Evolutionary conservation across 2,888 invertebrate species (phyloP), one percentile per base, ranked within the genome.

Genomic region (Ennomos erosarius): DNA sequence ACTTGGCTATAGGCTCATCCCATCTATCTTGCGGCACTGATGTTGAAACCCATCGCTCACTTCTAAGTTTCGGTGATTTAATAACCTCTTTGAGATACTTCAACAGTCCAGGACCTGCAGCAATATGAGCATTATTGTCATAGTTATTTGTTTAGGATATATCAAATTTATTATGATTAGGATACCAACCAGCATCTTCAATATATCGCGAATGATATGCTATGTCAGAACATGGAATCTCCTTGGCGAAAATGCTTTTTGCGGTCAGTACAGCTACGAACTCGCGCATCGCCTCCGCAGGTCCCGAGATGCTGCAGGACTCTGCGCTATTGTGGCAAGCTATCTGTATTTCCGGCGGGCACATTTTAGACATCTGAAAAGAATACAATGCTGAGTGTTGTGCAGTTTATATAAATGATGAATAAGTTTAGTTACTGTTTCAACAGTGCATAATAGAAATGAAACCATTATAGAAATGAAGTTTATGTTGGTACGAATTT

Each of bases 151-250:
- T 26, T 26, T 6, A 26, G n/a, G n/a, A n/a, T n/a, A n/a, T 36
- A 35, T 12, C 26, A 10, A 33, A 8, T 12, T 1, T 26, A 6
- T n/a, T n/a, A n/a, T n/a, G n/a, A n/a, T n/a, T n/a, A n/a, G n/a
- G 8, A 39, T 10, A 56, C 64, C 66, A 70, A 76, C 85, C 94
- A 43, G 94, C 94, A 39, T 93, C 88, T 0, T 93, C 92, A 71
- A 98, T 96, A 70, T 96, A 96, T 37, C 94, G 93, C 56, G 97
- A 97, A 79, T 98, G 98, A 77, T 97, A 98, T 0, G 98, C 96
- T 63, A 97, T 96, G 71, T 97, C 96, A 12, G 96, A 94, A 59
- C 96, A 96, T n/a, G 78, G 76, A 0, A 82, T 82, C 64, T 78
- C 78, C 48, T 74, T 80, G 0, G 80, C 81, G 36, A 82, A 82